A percentile compares a stretch with the other conserved stretches of the same genome.
Evolutionary conservation across 2,888 invertebrate species (phyloP).

Genomic region (Timema podura): DNA sequence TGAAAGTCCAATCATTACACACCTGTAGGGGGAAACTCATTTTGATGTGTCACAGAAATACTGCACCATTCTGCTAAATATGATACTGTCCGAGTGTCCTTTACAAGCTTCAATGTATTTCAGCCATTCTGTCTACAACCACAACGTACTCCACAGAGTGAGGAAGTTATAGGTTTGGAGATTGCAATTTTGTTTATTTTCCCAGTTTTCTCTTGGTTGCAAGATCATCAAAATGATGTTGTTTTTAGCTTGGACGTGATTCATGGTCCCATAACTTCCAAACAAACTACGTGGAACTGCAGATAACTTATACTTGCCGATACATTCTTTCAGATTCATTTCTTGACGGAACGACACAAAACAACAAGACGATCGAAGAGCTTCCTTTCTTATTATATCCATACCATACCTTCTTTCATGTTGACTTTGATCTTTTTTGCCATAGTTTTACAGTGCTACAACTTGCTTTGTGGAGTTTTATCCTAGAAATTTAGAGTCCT

Average conservation of each 20-base stretch:
- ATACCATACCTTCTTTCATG: background rate
- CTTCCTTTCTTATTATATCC: background rate
- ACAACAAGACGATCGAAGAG: slow-evolving; percentile 1
- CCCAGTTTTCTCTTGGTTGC: too few relatives aligned
- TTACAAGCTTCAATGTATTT: too few relatives aligned
- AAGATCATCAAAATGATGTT: too few relatives aligned
- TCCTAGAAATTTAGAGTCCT: slow-evolving; percentile 3
- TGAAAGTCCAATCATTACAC: too few relatives aligned
- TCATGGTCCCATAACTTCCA: background rate
- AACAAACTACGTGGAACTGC: background rate
- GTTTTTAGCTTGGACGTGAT: background rate
- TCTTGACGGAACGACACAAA: background rate
- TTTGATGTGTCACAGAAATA: too few relatives aligned
- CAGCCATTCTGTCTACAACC: too few relatives aligned
- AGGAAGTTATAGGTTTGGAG: too few relatives aligned
- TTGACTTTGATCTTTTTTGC: slow-evolving; percentile 8
- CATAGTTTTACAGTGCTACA: background rate
- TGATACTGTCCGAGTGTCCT: too few relatives aligned
- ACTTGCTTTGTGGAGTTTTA: background rate
- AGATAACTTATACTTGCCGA: background rate
- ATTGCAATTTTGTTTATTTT: too few relatives aligned
- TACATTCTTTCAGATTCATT: slow-evolving; percentile 2
- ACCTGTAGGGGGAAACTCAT: too few relatives aligned
- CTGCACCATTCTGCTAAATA: too few relatives aligned
- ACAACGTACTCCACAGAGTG: too few relatives aligned